Evolutionary conservation across 1,140 invertebrate species (phyloP), one percentile per base, ranked within the genome.

Genomic region (Lepidurus arcticus): DNA sequence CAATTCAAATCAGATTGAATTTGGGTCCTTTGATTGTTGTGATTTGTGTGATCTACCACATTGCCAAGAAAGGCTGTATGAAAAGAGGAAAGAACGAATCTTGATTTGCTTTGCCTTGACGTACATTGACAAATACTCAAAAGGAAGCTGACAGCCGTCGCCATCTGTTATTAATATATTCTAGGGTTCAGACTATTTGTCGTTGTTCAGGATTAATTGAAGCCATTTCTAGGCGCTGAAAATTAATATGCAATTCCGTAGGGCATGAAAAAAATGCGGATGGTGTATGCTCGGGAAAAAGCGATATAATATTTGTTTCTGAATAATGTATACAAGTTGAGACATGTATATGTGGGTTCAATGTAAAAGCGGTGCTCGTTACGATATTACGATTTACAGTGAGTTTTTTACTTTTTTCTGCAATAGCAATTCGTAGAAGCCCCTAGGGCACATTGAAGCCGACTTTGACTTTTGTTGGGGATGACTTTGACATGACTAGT

Each of bases 401-500:
- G 53, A 65, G 53, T 65, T 16, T 3, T 34, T 34, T n/a, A 34
- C 34, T 34, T 34, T 34, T n/a, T 34, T 34, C 34, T 34, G 34
- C 34, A 34, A 34, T 34, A 34, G 34, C 34, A 34, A 34, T 34
- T 34, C 34, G 4, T 34, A 34, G 34, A 34, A 34, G 34, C 34
- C 21, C 21, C 53, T n/a, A 7, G 16, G 16, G 13, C 6, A 13
- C 53, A 65, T 21, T 16, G n/a, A 65, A 65, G 53, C 53, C 16
- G n/a, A 65, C 13, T 47, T 34, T 65, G 53, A 21, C 3, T n/a
- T 16, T 65, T 65, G 8, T n/a, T 21, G 1, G 2, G 34, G 21
- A 21, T 65, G 53, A 65, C 53, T 65, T 65, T 13, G 53, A 65
- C 21, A 65, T 65, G 53, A 65, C 53, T 65, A 65, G 53, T 21